Conservation (phyloP, 2,797 vertebrate genomes). For the Pteropus rufus region DNA sequence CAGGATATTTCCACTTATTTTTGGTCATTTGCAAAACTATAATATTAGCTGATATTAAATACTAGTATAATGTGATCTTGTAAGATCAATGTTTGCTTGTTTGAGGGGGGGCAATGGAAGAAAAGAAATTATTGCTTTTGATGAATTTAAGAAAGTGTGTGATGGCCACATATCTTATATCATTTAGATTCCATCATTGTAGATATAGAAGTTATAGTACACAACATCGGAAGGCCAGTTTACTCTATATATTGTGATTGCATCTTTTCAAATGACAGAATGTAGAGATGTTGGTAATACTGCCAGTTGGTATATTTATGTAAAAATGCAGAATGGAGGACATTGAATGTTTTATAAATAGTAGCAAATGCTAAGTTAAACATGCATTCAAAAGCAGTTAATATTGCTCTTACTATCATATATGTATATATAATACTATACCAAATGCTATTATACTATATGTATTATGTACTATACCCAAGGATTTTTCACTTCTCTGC, state of each 20-base stretch:
- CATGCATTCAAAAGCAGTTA: not conserved
- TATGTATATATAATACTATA: not conserved
- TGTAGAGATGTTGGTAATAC: not conserved
- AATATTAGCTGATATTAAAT: not conserved
- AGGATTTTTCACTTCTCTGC: not conserved
- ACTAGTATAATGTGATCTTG: not conserved
- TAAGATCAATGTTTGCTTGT: not conserved
- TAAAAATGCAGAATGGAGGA: not conserved
- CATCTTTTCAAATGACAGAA: not conserved
- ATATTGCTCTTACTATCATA: not conserved
- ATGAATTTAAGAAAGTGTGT: not conserved
- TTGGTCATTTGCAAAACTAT: not conserved
- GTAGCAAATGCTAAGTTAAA: not conserved
- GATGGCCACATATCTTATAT: not conserved
- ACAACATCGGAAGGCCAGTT: not conserved
- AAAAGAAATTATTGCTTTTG: not conserved
- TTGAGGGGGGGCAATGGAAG: not conserved
- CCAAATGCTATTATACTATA: not conserved
- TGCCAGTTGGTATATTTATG: not conserved
- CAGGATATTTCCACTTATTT: not conserved
- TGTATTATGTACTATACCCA: not conserved
- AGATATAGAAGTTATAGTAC: not conserved
- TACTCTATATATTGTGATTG: not conserved
- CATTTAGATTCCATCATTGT: constrained; percentile 30
- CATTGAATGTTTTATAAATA: not conserved